Evolutionary conservation across 2,888 invertebrate genomes (phyloP).

Genomic region (Philhelius pedissequus): DNA sequence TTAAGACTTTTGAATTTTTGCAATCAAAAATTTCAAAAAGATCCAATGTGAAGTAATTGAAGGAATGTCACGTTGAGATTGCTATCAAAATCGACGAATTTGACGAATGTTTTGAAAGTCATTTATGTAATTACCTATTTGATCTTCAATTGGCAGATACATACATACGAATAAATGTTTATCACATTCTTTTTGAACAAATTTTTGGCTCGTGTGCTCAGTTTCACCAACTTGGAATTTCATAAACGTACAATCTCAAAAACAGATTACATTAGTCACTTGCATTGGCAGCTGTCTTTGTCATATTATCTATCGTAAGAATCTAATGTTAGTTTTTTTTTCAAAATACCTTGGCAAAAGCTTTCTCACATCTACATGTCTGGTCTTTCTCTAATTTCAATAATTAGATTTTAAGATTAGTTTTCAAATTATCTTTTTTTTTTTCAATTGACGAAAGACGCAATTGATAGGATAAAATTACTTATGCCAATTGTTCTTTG

Average conservation of each 20-base stretch:
- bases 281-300: background rate
- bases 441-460: too few species aligned
- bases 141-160: background rate
- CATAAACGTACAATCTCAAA: background rate
- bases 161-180: too few species aligned
- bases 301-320: background rate
- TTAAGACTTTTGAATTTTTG: background rate
- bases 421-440: too few species aligned
- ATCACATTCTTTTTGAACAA: background rate
- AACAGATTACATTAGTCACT: background rate
- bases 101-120: background rate
- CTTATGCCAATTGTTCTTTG: too few species aligned
- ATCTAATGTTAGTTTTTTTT: slow-evolving; percentile 10
- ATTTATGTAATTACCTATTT: background rate
- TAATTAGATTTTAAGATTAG: too few species aligned
- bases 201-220: background rate
- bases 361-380: background rate
- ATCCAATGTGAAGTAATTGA: background rate
- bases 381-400: background rate
- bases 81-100: background rate
- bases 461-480: too few species aligned
- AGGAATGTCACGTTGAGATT: background rate
- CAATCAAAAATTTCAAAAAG: background rate
- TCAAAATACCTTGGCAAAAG: too few species aligned
- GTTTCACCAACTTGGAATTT: background rate